Evolutionary conservation across 1,140 invertebrate species (phyloP), one percentile per base, ranked within the genome.

Genomic region (Drosophila funebris): DNA sequence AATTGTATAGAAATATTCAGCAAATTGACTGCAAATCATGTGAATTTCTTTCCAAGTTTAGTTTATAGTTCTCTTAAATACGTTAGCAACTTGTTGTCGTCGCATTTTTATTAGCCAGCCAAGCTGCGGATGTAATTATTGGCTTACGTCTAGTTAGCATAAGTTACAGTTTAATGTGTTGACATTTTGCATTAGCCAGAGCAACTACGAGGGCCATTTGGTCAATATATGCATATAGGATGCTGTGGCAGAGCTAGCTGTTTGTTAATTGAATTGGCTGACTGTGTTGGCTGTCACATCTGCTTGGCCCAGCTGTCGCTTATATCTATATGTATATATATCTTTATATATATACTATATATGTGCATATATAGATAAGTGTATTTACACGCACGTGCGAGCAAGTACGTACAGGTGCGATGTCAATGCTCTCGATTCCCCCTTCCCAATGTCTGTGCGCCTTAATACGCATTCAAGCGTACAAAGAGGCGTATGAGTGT

Each of bases 381-480:
- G 67, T 56, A 36, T 79, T 83, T 83, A 85, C 67, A 85, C 81
- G 80, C 80, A 83, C 76, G 80, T 83, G 80, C 81, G 81, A 77
- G 36, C 72, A 73, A 68, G 22, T 27, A 56, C 43, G 16, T 39
- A 52, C 57, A 41, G 24, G 44, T 6, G n/a, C 20, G 8, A 3
- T n/a, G 29, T 31, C 14, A 33, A 36, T 52, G 48, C 9, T 52
- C 27, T 52, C 44, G 27, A 46, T 27, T 46, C 44, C 44, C 44
- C 33, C 29, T 31, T 31, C 24, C 22, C 44, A 46, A 37, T 29
- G 18, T 62, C 39, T 36, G 41, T 33, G 67, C 72, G 75, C 73
- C 76, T 85, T 76, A 73, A 85, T 80, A 76, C 63, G 81, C 80
- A 83, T 83, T 83, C 67, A 83, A 43, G 76, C 81, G 83, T 80